Conservation (phyloP, 2,888 invertebrate species). For the Drosophila buzzatii region DNA sequence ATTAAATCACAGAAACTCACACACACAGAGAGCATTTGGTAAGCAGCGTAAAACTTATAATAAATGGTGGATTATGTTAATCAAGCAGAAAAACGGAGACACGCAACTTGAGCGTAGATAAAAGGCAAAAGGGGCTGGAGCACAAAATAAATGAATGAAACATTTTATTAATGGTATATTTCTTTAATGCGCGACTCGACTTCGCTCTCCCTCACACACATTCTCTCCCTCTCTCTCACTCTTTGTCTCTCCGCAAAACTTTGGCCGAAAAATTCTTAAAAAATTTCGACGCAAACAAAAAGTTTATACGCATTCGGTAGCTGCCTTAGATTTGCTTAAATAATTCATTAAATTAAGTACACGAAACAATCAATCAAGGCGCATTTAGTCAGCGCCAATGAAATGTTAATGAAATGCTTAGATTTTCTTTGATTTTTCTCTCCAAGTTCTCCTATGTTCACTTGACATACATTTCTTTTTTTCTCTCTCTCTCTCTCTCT, state of each 20-base stretch:
- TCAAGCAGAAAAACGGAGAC: conserved; percentile 75
- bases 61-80: conserved; percentile 81
- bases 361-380: conserved; percentile 78
- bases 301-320: conserved; percentile 61
- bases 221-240: no score
- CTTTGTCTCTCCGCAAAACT: conserved; percentile 16
- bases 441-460: conserved; percentile 2
- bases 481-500: no score
- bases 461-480: conserved; percentile 6
- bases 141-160: conserved; percentile 70
- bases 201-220: not conserved
- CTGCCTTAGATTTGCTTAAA: conserved; percentile 67
- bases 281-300: conserved; percentile 52
- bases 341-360: conserved; percentile 82
- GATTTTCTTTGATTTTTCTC: conserved; percentile 53
- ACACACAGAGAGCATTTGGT: conserved; percentile 23
- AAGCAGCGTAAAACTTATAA: conserved; percentile 65
- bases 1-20: conserved; percentile 68
- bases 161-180: conserved; percentile 76
- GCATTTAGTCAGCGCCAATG: conserved; percentile 64
- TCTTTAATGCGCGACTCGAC: conserved; percentile 26
- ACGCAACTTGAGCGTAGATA: conserved; percentile 49
- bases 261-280: conserved; percentile 54
- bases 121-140: conserved; percentile 21
- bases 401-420: conserved; percentile 66